These are phyloP conservation scores for Ascidia mentula DNA, from an alignment of 23 tunicate genomes.

Conservation along the genomic window DNA sequence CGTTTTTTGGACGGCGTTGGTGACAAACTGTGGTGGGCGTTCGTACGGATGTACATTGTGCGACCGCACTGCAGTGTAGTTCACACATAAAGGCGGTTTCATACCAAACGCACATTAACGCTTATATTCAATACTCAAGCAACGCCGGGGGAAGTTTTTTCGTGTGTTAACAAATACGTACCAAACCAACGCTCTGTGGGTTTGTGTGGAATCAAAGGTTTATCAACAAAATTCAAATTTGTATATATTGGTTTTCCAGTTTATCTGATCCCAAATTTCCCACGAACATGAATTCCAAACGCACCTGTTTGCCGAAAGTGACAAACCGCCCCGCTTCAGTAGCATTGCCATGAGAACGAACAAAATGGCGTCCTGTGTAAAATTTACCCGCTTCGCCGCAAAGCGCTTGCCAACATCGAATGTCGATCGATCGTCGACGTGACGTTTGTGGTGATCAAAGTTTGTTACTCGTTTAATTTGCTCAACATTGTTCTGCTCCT, in stretches of 20 bases:
- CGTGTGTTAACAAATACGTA: too few relatives aligned
- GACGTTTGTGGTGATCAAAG: too few relatives aligned
- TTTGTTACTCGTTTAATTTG: too few relatives aligned
- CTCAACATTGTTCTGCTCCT: too few relatives aligned
- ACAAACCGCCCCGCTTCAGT: not conserved
- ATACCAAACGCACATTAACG: not conserved
- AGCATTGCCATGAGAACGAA: not conserved
- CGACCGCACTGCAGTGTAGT: not conserved
- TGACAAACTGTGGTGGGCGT: not conserved
- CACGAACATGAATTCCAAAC: not conserved
- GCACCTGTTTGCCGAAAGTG: not conserved
- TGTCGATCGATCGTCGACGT: too few relatives aligned
- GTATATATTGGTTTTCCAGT: not conserved
- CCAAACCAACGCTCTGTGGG: not conserved
- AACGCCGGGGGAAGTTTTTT: not conserved
- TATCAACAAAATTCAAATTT: too few relatives aligned
- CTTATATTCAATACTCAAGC: not conserved
- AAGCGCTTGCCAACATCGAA: too few relatives aligned
- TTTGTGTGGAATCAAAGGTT: too few relatives aligned
- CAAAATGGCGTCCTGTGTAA: conserved; percentile 10
- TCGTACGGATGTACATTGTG: not conserved
- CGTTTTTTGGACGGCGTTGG: not conserved
- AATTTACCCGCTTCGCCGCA: too few relatives aligned
- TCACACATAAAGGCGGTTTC: not conserved
- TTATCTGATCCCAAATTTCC: not conserved